These are phyloP conservation scores for Aricia agestis DNA, from an alignment of 1,140 invertebrate genomes.

Conservation along the genomic window DNA sequence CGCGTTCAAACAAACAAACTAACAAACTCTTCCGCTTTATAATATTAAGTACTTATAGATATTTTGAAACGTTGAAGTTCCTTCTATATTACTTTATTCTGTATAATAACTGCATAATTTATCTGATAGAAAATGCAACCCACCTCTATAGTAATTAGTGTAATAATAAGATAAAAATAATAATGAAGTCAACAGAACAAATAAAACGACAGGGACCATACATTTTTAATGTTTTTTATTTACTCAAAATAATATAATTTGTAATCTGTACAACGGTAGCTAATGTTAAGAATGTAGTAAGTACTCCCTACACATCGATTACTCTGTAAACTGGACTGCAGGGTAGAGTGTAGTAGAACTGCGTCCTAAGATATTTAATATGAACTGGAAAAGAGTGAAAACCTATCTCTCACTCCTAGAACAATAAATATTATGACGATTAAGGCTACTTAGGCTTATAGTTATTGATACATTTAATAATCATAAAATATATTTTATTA, in stretches of 20 bases:
- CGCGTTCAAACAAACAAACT: too few species aligned
- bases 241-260: slow-evolving; percentile 50
- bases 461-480: not conserved
- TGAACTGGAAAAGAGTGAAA: not conserved
- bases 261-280: slow-evolving; percentile 57
- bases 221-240: slow-evolving; percentile 57
- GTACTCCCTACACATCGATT: slow-evolving; percentile 37
- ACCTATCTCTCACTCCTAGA: not conserved
- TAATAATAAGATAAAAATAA: too few species aligned
- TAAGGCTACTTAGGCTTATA: not conserved
- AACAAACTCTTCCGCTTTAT: too few species aligned
- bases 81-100: too few species aligned
- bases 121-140: too few species aligned
- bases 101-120: too few species aligned
- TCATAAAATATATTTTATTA: not conserved
- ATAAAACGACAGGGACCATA: not conserved
- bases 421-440: not conserved
- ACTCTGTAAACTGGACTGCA: slow-evolving; percentile 53
- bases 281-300: slow-evolving; percentile 37
- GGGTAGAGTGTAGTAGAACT: slow-evolving; percentile 40
- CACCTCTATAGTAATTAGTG: too few species aligned
- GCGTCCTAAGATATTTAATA: not conserved
- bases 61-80: too few species aligned
- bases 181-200: not conserved
- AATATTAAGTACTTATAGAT: too few species aligned